Conservation (phyloP, 2,113 vertebrate species). For the Trochalopteron elliotii region DNA sequence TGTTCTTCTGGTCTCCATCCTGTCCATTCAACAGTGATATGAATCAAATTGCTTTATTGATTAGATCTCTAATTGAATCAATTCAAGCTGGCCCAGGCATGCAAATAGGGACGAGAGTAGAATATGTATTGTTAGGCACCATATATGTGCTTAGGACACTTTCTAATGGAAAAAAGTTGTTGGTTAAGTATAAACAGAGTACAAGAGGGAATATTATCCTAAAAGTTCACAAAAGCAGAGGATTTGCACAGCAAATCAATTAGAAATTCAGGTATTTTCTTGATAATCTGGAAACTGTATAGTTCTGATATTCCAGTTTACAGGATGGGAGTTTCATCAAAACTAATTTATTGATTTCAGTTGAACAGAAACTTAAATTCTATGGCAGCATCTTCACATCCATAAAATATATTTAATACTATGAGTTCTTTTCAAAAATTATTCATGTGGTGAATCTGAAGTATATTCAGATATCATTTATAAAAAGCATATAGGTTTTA, state of each 20-base stretch:
- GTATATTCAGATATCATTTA: background rate
- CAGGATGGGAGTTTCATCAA: background rate
- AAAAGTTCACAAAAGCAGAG: background rate
- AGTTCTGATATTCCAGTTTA: background rate
- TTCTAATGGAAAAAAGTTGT: background rate
- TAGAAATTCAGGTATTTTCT: background rate
- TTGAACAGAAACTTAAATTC: background rate
- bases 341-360: background rate
- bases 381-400: background rate
- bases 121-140: background rate
- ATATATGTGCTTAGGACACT: accelerated
- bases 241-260: background rate
- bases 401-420: background rate
- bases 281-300: background rate
- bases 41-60: background rate
- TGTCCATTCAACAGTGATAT: background rate
- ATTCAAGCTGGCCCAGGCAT: background rate
- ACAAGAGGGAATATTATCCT: background rate
- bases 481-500: background rate
- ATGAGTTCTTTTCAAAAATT: background rate
- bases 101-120: background rate
- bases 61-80: background rate
- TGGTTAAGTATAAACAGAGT: background rate
- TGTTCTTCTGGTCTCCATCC: background rate
- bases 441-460: background rate